Percentiles rank a stretch among this genome's conserved stretches.
Conservation (phyloP, 2,888 invertebrate genomes). For the Lithophane ornitopus region DNA sequence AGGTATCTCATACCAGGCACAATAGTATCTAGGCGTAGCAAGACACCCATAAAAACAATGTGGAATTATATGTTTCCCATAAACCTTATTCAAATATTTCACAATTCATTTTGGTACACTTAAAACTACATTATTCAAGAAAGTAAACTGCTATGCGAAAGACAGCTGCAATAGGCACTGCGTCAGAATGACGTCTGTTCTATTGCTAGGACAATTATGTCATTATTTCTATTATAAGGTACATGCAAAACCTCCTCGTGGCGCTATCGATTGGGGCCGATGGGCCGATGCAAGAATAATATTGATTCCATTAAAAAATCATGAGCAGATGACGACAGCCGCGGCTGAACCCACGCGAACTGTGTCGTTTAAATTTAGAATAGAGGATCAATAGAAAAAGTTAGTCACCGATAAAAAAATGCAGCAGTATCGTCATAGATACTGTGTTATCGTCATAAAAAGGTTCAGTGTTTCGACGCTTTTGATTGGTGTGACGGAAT, state of each 20-base stretch:
- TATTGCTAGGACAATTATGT: constrained; percentile 39
- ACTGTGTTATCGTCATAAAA: neutral
- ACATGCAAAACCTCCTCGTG: constrained; percentile 29
- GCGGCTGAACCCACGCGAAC: constrained; percentile 31
- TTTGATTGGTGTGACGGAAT: neutral
- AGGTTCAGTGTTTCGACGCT: neutral
- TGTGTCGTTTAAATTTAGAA: constrained; percentile 48
- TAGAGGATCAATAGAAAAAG: constrained; percentile 37
- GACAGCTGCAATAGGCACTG: constrained; percentile 40
- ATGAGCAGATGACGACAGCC: constrained; percentile 35
- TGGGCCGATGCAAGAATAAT: constrained; percentile 36
- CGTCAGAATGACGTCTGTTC: constrained; percentile 54
- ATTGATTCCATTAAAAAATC: constrained; percentile 57
- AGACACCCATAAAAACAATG: neutral
- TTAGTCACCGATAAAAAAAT: constrained; percentile 27
- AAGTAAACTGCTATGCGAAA: constrained; percentile 25
- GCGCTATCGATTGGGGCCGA: constrained; percentile 18
- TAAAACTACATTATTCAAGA: neutral
- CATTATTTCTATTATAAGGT: constrained; percentile 51
- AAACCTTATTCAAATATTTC: neutral
- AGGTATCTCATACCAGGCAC: constrained; percentile 5
- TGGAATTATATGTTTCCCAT: neutral
- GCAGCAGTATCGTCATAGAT: constrained; percentile 38
- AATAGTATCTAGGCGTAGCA: neutral
- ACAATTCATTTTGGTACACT: neutral